These are phyloP conservation scores for Dimorphilus gyrociliatus DNA, from an alignment of 2,888 invertebrate genomes.

Conservation along the genomic window DNA sequence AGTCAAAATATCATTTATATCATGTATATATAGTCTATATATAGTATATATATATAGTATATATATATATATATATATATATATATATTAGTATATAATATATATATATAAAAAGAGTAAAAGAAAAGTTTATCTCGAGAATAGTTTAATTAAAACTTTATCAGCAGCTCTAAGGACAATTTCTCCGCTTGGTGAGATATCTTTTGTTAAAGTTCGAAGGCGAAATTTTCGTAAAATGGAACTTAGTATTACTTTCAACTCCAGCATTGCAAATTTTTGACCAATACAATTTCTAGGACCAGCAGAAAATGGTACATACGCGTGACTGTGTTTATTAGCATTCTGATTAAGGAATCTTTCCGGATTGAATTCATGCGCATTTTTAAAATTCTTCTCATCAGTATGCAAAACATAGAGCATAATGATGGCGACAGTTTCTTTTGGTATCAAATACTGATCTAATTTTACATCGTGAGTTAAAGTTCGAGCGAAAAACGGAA, in stretches of 20 bases:
- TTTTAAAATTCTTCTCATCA: constrained; percentile 46
- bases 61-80: too few species aligned
- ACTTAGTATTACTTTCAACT: constrained; percentile 44
- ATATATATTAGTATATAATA: too few species aligned
- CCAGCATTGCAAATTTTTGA: constrained; percentile 39
- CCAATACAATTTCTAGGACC: constrained; percentile 41
- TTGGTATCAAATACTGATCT: constrained; percentile 24
- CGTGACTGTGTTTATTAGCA: constrained; percentile 50
- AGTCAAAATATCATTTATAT: too few species aligned
- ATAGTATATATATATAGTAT: too few species aligned
- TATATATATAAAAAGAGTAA: too few species aligned
- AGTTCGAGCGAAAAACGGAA: constrained; percentile 37
- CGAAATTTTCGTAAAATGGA: constrained; percentile 45
- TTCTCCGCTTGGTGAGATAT: too few species aligned
- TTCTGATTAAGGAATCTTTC: constrained; percentile 58
- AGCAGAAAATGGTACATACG: constrained; percentile 40
- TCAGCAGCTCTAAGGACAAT: too few species aligned
- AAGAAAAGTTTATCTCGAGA: too few species aligned
- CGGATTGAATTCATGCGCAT: constrained; percentile 58
- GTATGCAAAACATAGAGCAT: constrained; percentile 41
- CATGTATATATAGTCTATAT: too few species aligned
- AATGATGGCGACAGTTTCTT: constrained; percentile 21
- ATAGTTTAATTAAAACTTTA: too few species aligned
- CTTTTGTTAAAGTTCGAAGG: too few species aligned
- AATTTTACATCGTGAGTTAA: constrained; percentile 32